Evolutionary conservation across 2,888 invertebrate species (phyloP), one percentile per base, ranked within the genome.

Genomic region (Idaea straminata): DNA sequence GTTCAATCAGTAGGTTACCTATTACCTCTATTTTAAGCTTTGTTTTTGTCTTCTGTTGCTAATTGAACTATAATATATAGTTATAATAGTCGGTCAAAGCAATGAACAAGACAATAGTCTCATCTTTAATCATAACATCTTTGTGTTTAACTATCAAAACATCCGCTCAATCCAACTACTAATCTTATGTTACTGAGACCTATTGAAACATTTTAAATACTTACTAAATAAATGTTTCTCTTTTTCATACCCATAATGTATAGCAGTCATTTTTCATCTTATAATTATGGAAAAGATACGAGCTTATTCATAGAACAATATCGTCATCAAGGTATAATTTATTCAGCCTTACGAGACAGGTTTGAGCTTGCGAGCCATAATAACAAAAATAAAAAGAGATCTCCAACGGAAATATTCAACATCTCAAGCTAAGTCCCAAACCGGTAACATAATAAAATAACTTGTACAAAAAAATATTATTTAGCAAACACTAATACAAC

Each of bases 341-440:
- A 78, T 81, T 79, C 77, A 78, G 78, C 77, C 80, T 80, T 76
- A 80, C 76, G 76, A 73, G 85, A 89, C 89, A 83, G 88, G 89
- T 90, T 89, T 85, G 78, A 79, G 81, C 79, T 76, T 78, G 79
- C 79, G 76, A 81, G 80, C 77, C 74, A 81, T 78, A 76, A 75
- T 76, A 82, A 83, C 80, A 47, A 47, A 47, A 47, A 25, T 25
- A 25, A 75, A 80, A 80, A 82, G 83, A 82, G 77, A 81, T 79
- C 78, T 78, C 75, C 83, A 86, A 85, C 84, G 83, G 87, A 89
- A 87, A 86, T 86, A 86, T 86, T 82, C 81, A 76, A 77, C 81
- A 83, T 79, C 79, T 76, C 76, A 77, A 80, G 77, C 76, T 77
- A 78, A 76, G 78, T 76, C 73, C 74, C 77, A 86, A 91, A 91